A percentile compares a stretch with the other conserved stretches of the same genome.
Conservation (phyloP, 1,140 invertebrate genomes). For the Sycophaga agraensis region DNA sequence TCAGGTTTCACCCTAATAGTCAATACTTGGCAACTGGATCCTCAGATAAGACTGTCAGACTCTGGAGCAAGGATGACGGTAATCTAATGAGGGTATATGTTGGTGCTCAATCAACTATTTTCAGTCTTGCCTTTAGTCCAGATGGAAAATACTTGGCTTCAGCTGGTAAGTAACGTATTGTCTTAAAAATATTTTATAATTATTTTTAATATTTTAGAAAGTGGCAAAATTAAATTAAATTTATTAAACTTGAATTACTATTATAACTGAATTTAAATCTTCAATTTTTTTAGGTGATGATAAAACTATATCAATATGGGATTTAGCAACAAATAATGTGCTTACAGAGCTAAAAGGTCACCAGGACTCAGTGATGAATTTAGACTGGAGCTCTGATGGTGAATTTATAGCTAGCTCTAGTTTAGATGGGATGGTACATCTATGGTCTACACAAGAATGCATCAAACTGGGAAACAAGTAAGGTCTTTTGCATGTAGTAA, state of each 20-base stretch:
- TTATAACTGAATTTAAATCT: too few relatives aligned
- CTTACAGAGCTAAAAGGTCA: conserved; percentile 66
- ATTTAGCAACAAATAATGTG: conserved; percentile 64
- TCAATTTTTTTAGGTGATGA: conserved; percentile 62
- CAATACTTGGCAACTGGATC: conserved; percentile 79
- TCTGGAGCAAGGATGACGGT: conserved; percentile 71
- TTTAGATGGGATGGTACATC: conserved; percentile 61
- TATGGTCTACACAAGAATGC: conserved; percentile 62
- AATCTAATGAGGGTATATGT: conserved; percentile 63
- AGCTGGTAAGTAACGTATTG: conserved; percentile 56
- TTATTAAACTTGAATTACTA: too few relatives aligned
- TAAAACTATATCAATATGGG: conserved; percentile 68
- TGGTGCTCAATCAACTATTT: conserved; percentile 65
- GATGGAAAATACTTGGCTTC: conserved; percentile 71
- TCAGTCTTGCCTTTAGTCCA: conserved; percentile 68
- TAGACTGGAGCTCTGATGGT: conserved; percentile 65
- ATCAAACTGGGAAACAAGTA: conserved; percentile 55
- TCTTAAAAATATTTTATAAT: background rate
- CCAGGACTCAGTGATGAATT: conserved; percentile 62
- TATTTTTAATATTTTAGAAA: conserved; percentile 2
- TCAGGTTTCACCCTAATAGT: conserved; percentile 82
- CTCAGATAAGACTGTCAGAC: conserved; percentile 71
- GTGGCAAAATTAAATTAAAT: too few relatives aligned
- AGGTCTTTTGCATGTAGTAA: conserved; percentile 5
- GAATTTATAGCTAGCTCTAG: conserved; percentile 65